These are phyloP conservation scores for Zosterops borbonicus DNA, from an alignment of 2,113 vertebrate species.

Conservation along the genomic window DNA sequence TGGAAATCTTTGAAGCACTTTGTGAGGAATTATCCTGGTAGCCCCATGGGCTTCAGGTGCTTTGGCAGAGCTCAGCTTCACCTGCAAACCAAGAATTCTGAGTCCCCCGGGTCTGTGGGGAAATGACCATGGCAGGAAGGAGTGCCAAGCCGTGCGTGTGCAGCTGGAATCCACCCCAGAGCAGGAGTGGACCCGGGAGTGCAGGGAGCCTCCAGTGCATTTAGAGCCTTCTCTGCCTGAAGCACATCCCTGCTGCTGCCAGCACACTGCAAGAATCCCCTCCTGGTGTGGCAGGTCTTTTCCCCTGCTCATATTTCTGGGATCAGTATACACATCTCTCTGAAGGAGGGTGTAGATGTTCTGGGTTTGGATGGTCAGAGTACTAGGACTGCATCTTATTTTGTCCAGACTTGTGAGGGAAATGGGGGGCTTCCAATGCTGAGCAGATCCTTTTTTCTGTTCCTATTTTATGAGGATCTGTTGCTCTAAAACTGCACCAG, in stretches of 20 bases:
- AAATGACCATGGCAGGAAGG: neutral
- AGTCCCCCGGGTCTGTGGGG: neutral
- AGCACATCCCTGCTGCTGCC: neutral
- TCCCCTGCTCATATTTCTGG: neutral
- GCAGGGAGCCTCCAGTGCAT: neutral
- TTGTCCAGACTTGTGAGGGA: neutral
- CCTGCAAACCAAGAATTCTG: neutral
- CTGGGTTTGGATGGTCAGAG: neutral
- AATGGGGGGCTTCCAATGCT: neutral
- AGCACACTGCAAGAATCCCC: neutral
- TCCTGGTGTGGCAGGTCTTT: neutral
- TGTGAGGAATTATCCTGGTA: neutral
- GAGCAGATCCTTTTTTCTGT: neutral
- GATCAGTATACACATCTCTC: neutral
- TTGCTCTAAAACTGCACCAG: neutral
- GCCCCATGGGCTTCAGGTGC: neutral
- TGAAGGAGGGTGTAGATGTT: rapidly evolving
- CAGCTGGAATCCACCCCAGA: neutral
- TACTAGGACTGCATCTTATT: neutral
- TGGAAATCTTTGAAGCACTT: neutral
- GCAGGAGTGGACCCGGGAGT: neutral
- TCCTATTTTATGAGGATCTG: neutral
- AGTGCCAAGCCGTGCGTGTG: neutral
- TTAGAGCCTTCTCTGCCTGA: neutral
- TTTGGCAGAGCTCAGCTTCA: neutral